Evolutionary conservation across 2,113 vertebrate genomes (phyloP), one percentile per base, ranked within the genome.

Genomic region (Ochotona princeps): DNA sequence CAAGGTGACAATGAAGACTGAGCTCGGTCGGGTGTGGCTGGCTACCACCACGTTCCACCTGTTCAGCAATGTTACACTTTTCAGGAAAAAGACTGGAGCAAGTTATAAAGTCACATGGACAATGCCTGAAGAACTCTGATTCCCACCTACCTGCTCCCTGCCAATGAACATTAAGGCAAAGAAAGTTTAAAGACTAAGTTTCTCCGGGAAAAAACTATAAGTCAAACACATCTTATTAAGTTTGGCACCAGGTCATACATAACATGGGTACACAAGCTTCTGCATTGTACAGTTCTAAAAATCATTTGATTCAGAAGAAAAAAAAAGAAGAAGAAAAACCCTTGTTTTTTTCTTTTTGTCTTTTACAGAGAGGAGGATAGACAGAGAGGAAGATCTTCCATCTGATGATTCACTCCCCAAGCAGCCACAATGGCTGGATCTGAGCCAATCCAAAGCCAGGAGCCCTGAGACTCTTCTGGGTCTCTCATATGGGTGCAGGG

Each of bases 1-100:
- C 25, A 97, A 96, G 5, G 44, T 0, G 25, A 67, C 44, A 57
- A 35, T 15, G 57, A 54, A 44, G 51, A 25, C 95, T 44, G 78
- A 8, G 23, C 14, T 17, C 1, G 21, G 78, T 17, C 1, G 21
- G 78, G 47, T 32, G 12, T 57, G 20, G 10, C 23, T 5, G 49
- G 28, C 21, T 32, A 12, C 47, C 74, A 21, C 38, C 69, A 38
- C 20, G 60, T 13, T 8, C 72, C 60, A 66, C 57, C 47, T 9
- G 17, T 20, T 25, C 4, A 54, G 72, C 47, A 69, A 67, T 66
- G 87, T 54, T 76, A 74, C 32, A 28, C n/a, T 90, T 67, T 84
- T 61, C 60, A 66, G 25, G 32, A 75, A 38, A 20, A 32, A 69
- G 92, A 92, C 82, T 7, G 67, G 15, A 70, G n/a, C 26, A 67